A percentile compares a stretch with the other conserved stretches of the same genome.
These are phyloP conservation scores for Zootoca vivipara DNA, from an alignment of 2,113 vertebrate genomes.

Conservation along the genomic window DNA sequence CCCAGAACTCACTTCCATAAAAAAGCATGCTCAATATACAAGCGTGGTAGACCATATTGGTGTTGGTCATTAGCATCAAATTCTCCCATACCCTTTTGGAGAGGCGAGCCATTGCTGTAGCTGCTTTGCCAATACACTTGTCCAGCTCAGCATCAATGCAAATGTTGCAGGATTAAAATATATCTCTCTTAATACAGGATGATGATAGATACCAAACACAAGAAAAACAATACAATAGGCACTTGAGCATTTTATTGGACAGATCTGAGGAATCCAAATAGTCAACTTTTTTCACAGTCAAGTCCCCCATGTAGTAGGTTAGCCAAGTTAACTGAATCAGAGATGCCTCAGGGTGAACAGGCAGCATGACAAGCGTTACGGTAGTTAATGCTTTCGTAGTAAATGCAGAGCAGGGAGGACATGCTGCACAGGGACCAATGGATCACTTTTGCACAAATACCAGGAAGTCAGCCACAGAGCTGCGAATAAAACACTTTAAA, in stretches of 20 bases:
- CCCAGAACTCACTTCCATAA: too few species aligned
- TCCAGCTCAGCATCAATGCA: too few species aligned
- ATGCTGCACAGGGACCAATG: background rate
- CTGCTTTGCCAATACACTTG: too few species aligned
- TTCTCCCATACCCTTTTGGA: too few species aligned
- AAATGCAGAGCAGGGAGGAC: background rate
- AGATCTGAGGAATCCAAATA: background rate
- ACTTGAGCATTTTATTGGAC: background rate
- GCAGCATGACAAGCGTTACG: background rate
- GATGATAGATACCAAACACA: background rate
- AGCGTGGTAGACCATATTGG: too few species aligned
- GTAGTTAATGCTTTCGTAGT: background rate
- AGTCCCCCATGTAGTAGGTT: background rate
- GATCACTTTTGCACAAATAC: background rate
- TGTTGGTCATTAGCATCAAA: too few species aligned
- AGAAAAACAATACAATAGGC: background rate
- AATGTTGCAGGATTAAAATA: too few species aligned
- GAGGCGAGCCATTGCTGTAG: too few species aligned
- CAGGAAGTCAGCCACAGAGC: too few species aligned
- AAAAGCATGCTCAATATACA: too few species aligned
- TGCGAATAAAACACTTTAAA: too few species aligned
- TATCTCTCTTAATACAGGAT: background rate
- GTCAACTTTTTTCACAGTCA: background rate
- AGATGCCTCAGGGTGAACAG: background rate
- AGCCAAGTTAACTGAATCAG: background rate